Evolutionary conservation across 2,113 vertebrate species (phyloP), one percentile per base, ranked within the genome.

Genomic region (Boleophthalmus pectinirostris): DNA sequence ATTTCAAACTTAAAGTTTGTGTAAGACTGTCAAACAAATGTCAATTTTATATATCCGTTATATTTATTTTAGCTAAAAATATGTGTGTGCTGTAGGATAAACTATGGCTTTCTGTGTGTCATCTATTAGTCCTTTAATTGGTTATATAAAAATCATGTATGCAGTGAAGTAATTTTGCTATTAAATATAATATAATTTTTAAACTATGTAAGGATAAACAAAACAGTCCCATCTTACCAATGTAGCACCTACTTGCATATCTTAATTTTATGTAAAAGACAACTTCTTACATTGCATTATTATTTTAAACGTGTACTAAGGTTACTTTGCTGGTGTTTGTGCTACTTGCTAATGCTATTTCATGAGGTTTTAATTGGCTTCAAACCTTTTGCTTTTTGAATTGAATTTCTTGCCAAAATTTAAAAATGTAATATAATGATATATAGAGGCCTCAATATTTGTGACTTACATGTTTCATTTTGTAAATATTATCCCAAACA

Each of bases 401-500:
- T 63, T 73, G 38, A 84, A 68, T 80, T 58, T 77, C 82, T 87
- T 87, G 79, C 87, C 78, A 85, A 89, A 85, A 78, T 74, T 57
- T 29, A 76, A 69, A 80, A 5, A 75, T 79, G 57, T 75, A 58
- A 66, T 69, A 73, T 51, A 64, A 35, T 63, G 21, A 43, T 66
- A 72, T 69, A 70, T 82, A 66, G 53, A 70, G 65, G 69, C 72
- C 72, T 74, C 69, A 73, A 64, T 72, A 70, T 73, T 63, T 85
- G 88, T 90, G 78, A 88, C 66, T 71, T 70, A 68, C 79, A 75
- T 90, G 84, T 87, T 85, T 79, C 84, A 66, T 88, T 83, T 69
- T 92, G 89, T 92, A 91, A 89, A 92, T 91, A 90, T 87, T 81
- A 86, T 76, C 70, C 57, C 70, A 87, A 46, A 90, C 84, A 87